Conservation (phyloP, 2,888 invertebrate genomes). For the Dryocosmus kuriphilus region DNA sequence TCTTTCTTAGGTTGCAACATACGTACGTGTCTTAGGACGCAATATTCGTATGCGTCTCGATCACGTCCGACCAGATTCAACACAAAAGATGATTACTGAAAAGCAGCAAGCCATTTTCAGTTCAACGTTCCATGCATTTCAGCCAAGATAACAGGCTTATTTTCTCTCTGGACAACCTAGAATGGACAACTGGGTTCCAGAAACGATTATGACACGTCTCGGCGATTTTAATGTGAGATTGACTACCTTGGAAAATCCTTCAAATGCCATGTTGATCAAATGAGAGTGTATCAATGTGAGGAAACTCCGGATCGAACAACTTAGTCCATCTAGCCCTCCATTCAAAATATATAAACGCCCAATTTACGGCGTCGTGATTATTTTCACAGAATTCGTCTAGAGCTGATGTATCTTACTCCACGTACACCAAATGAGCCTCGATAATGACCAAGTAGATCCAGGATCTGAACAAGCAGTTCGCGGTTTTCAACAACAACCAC, state of each 20-base stretch:
- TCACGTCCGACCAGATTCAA: conserved; percentile 43
- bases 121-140: conserved; percentile 2
- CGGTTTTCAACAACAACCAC: too few species aligned
- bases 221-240: conserved; percentile 45
- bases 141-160: conserved; percentile 12
- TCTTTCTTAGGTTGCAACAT: too few species aligned
- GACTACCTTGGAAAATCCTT: conserved; percentile 14
- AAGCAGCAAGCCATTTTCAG: conserved; percentile 27
- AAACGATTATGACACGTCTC: conserved; percentile 25
- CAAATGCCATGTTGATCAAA: conserved; percentile 38
- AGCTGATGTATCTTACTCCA: too few species aligned
- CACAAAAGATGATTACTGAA: conserved; percentile 18
- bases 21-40: too few species aligned
- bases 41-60: conserved; percentile 52
- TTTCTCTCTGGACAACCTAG: too few species aligned
- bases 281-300: background rate
- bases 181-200: conserved; percentile 37
- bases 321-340: too few species aligned
- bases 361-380: background rate
- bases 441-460: background rate
- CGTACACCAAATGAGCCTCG: too few species aligned
- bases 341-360: too few species aligned
- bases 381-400: too few species aligned
- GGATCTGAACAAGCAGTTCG: too few species aligned
- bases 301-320: background rate